Base-by-base conservation (phyloP, 2,888 invertebrate genomes). In the Sinelater perroti region DNA sequence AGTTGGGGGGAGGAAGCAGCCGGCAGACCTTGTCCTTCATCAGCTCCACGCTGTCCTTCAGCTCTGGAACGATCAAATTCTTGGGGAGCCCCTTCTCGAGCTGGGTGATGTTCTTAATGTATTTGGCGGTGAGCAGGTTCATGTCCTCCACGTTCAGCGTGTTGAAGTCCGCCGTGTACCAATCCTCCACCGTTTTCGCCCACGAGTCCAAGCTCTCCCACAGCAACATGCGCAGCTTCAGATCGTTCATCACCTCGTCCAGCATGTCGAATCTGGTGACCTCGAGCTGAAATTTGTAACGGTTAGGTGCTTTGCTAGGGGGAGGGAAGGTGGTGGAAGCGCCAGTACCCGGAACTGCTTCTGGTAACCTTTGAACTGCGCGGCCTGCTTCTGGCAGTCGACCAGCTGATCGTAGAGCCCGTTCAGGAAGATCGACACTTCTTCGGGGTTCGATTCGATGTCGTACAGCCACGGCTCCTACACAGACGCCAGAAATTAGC, bases 81-180 rank as follows among this genome's bases (percentile, higher is more conserved):
- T 83, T 75, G 0, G 94, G 93, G 18, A 96, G 72, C 13, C 92
- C 92, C 73, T 94, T 93, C 71, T 93, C 93, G 44, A 95, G 81
- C 80, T 87, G 91, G 73, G 82, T 83, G 70, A 87, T 87, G 74
- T 86, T 90, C 80, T 85, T 93, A 72, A 85, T 79, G 75, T 83
- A 90, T 77, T 81, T 88, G 67, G 78, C 85, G 64, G 81, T 88
- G 67, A 80, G 85, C 45, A 81, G 81, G 70, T 80, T 82, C 78
- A 95, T 85, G 0, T 90, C 88, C 11, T 92, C 92, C 0, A 90
- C 83, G 66, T 90, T 86, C 17, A 95, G 75, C 0, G 82, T 81
- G 51, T 81, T 78, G 69, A 90, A 89, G 1, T 86, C 83, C 2
- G 73, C 80, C 46, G 81, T 67, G 47, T 84, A 86, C 93, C 93